These are phyloP conservation scores for Drosophila orosa DNA, from an alignment of 1,140 invertebrate genomes.

Conservation along the genomic window DNA sequence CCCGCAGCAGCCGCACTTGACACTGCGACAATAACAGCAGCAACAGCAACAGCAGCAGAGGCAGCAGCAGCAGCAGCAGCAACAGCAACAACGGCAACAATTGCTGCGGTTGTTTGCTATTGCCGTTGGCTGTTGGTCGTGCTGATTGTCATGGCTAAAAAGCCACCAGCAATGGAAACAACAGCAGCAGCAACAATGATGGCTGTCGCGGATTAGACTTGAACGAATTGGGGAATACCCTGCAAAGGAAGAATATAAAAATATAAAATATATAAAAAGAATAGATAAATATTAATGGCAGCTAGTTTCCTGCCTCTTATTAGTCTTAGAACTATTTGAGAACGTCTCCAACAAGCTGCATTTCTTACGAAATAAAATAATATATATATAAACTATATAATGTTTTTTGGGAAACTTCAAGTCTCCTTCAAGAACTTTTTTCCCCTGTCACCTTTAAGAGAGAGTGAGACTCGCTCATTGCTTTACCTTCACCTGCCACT, in stretches of 20 bases:
- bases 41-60: slow-evolving; percentile 19
- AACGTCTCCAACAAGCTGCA: fast-evolving
- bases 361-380: no score
- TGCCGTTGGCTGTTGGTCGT: slow-evolving; percentile 74
- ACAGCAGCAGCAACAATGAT: slow-evolving; percentile 19
- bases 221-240: slow-evolving; percentile 26
- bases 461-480: slow-evolving; percentile 10
- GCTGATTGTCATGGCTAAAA: slow-evolving; percentile 76
- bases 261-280: no score
- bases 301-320: background rate
- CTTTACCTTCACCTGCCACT: slow-evolving; percentile 58
- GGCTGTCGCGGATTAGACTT: slow-evolving; percentile 1
- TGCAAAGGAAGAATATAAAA: background rate
- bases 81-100: slow-evolving; percentile 52
- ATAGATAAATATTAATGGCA: background rate
- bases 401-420: background rate
- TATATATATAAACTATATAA: background rate
- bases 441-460: background rate
- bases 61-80: slow-evolving; percentile 10
- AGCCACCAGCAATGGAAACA: slow-evolving; percentile 54
- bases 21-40: slow-evolving; percentile 66
- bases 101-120: slow-evolving; percentile 78
- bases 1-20: slow-evolving; percentile 70
- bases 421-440: slow-evolving; percentile 7
- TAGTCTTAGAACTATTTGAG: background rate